Percentiles rank a stretch among this genome's conserved stretches.
Evolutionary conservation across 2,888 invertebrate species (phyloP).

Genomic region (Conistra vaccinii): DNA sequence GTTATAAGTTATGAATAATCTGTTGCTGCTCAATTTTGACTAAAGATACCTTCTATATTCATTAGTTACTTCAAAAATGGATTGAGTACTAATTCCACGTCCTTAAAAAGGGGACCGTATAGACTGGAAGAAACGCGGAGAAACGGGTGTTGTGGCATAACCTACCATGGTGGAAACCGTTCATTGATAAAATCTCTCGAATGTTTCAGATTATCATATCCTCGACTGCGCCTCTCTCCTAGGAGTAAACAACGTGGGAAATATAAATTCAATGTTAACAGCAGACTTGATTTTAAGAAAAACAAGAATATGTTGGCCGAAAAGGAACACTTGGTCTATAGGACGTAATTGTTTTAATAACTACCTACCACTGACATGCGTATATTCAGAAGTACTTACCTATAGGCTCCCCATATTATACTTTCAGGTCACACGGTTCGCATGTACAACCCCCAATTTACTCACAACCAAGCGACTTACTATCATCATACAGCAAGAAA

Average conservation of each 20-base stretch:
- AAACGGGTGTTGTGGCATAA: neutral
- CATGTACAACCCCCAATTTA: neutral
- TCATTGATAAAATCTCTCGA: neutral
- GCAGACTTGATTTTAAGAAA: slow-evolving; percentile 70
- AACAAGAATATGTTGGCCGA: slow-evolving; percentile 50
- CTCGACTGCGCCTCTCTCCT: slow-evolving; percentile 28
- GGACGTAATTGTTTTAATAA: slow-evolving; percentile 31
- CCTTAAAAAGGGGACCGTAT: neutral
- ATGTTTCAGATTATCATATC: slow-evolving; percentile 70
- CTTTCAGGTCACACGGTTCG: slow-evolving; percentile 23
- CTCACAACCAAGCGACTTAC: slow-evolving; percentile 3
- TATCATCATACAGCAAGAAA: slow-evolving; percentile 23
- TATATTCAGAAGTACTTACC: neutral
- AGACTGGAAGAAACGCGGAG: neutral
- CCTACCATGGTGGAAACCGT: neutral
- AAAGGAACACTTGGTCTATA: slow-evolving; percentile 31
- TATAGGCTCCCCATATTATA: neutral
- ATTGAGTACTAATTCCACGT: neutral
- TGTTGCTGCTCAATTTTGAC: neutral
- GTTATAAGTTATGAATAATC: neutral
- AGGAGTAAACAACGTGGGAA: slow-evolving; percentile 42
- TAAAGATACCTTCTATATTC: neutral
- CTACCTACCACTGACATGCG: neutral
- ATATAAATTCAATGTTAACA: slow-evolving; percentile 67
- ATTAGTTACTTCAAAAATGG: neutral